Percentiles rank a stretch among this genome's conserved stretches.
phyloP scores from a whole-genome alignment of 1,140 invertebrate species.

The Sweltsa coloradensis region DNA sequence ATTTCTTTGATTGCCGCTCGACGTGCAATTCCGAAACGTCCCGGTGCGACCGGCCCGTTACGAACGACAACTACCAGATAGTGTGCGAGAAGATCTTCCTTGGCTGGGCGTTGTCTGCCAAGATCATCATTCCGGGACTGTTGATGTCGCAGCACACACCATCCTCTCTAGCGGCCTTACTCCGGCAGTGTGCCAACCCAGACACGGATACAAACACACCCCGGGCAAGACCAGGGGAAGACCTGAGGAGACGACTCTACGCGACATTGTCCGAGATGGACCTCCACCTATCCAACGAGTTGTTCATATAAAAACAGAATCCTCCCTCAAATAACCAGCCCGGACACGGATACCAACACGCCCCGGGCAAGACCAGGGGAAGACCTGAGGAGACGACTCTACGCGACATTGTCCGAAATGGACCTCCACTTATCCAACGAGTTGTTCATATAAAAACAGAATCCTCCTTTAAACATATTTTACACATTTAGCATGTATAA shows the following conservation, averaged over 20 bases:
- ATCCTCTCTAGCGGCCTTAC: conserved; percentile 34
- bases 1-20: conserved; percentile 49
- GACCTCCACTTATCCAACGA: conserved; percentile 9
- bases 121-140: conserved; percentile 43
- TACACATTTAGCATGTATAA: no score
- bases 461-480: no score
- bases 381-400: conserved; percentile 32
- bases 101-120: conserved; percentile 43
- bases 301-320: conserved; percentile 7
- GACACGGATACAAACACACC: conserved; percentile 27
- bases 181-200: conserved; percentile 43
- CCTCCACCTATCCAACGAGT: conserved; percentile 5
- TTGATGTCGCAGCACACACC: conserved; percentile 42
- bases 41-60: conserved; percentile 36
- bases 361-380: conserved; percentile 30
- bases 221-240: conserved; percentile 28
- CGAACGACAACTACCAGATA: conserved; percentile 50
- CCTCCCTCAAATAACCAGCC: no score
- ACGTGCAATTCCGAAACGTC: conserved; percentile 34
- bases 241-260: conserved; percentile 33
- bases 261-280: conserved; percentile 38
- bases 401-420: conserved; percentile 39
- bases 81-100: conserved; percentile 50
- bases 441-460: conserved; percentile 4
- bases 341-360: conserved; percentile 28